Base-by-base conservation (phyloP, 2,888 invertebrate genomes). In the Oligia strigilis region DNA sequence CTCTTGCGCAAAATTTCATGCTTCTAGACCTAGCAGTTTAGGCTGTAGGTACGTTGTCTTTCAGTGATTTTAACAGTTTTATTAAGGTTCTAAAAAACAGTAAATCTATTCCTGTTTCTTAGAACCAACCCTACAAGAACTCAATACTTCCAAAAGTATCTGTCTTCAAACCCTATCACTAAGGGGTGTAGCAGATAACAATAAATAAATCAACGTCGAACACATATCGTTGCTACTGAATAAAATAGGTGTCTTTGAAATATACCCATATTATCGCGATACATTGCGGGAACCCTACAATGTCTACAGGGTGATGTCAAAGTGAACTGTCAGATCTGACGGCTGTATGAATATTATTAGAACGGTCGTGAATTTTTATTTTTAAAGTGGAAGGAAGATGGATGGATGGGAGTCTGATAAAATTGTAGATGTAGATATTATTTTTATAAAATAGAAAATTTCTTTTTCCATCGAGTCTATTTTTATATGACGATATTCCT, bases 191-290 rank as follows among this genome's bases (percentile, higher is more conserved):
- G 79, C 69, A 90, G 92, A 92, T 92, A 92, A 93, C 92, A 91
- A 92, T 93, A 93, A 93, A 96, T 96, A 96, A 95, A 95, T 95
- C 96, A 94, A 91, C 83, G 93, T 93, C 94, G 87, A 89, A 91
- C 86, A 83, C 88, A 88, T 91, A 80, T 84, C 83, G 80, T 82
- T 73, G 87, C 88, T 87, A 89, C 93, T 95, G 95, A 95, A 95
- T 96, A 96, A 96, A 95, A 94, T 92, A 96, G 91, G 91, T 94
- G 94, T 95, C 95, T 95, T 95, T 95, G 96, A 95, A 91, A 95
- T 94, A 96, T 95, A 92, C 92, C 91, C 93, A 93, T 93, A 92
- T 93, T 95, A 94, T 93, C 94, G 88, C 90, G 92, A 93, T 92
- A 89, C 93, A 92, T 92, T 92, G 92, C 92, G 92, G 92, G 89